Evolutionary conservation across 2,888 invertebrate species (phyloP).

Genomic region (Limnephilus lunatus): DNA sequence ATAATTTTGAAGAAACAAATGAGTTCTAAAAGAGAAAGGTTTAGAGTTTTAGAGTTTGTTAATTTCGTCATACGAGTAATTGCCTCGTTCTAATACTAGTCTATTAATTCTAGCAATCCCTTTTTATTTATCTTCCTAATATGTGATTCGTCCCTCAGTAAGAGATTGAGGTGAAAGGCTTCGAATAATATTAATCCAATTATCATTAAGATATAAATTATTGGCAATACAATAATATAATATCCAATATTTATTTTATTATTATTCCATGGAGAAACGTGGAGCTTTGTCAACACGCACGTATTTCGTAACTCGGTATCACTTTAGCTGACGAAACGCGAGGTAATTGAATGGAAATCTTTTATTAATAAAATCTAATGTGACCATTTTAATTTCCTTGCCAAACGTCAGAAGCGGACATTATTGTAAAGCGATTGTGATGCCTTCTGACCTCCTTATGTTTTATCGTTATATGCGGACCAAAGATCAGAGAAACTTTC

Average conservation of each 20-base stretch:
- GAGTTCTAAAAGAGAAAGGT: no score
- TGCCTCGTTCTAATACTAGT: no score
- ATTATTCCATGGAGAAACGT: background rate
- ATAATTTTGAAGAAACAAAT: no score
- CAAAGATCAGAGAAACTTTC: background rate
- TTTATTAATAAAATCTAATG: background rate
- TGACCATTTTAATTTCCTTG: background rate
- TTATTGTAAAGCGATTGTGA: background rate
- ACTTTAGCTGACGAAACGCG: background rate
- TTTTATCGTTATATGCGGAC: background rate
- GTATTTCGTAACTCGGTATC: background rate
- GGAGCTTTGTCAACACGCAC: background rate
- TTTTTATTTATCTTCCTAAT: no score
- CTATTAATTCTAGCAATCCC: no score
- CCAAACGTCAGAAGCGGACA: background rate
- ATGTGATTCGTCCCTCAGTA: no score
- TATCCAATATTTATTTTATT: background rate
- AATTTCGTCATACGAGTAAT: no score
- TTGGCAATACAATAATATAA: no score
- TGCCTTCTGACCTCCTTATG: slow-evolving; percentile 2
- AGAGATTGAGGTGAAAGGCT: no score
- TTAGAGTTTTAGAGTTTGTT: no score
- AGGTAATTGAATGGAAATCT: background rate
- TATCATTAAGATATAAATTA: no score
- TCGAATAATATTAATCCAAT: no score